Conservation (phyloP, 1,140 invertebrate genomes). For the Drosophila pseudoobscura region DNA sequence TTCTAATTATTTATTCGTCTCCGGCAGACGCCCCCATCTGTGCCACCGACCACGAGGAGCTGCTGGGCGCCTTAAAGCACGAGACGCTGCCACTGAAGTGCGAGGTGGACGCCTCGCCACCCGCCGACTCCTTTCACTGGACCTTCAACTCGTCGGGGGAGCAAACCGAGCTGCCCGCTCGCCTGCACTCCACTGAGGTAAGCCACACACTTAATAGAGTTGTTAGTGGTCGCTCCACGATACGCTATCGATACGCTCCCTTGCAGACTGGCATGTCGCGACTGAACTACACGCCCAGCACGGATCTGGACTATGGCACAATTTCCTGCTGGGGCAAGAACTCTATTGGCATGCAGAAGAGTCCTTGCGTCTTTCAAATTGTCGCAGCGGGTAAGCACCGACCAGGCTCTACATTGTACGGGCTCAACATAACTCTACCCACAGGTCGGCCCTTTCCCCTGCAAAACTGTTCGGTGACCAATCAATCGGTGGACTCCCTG, state of each 20-base stretch:
- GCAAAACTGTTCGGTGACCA: constrained; percentile 94
- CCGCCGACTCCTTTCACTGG: constrained; percentile 92
- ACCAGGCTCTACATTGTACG: background rate
- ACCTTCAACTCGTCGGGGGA: constrained; percentile 95
- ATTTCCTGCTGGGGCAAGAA: constrained; percentile 93
- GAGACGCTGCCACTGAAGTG: constrained; percentile 92
- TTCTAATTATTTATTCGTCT: constrained; percentile 64
- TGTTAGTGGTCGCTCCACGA: constrained; percentile 1
- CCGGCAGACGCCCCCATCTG: constrained; percentile 91
- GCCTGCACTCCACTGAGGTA: constrained; percentile 86
- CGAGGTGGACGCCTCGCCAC: constrained; percentile 93
- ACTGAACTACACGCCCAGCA: constrained; percentile 92
- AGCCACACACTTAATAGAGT: constrained; percentile 24
- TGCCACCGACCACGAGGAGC: constrained; percentile 88
- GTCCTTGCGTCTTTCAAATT: constrained; percentile 94
- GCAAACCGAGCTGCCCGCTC: constrained; percentile 89
- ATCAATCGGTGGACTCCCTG: constrained; percentile 92
- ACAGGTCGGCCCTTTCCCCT: constrained; percentile 92
- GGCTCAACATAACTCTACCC: constrained; percentile 9
- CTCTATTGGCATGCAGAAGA: constrained; percentile 90
- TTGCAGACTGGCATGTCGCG: constrained; percentile 86
- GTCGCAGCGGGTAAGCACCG: constrained; percentile 86
- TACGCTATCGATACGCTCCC: constrained; percentile 12
- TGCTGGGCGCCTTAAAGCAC: constrained; percentile 92
- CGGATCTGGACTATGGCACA: constrained; percentile 94